Evolutionary conservation across 1,140 invertebrate species (phyloP).

Genomic region (Pogonognathellus flavescens): DNA sequence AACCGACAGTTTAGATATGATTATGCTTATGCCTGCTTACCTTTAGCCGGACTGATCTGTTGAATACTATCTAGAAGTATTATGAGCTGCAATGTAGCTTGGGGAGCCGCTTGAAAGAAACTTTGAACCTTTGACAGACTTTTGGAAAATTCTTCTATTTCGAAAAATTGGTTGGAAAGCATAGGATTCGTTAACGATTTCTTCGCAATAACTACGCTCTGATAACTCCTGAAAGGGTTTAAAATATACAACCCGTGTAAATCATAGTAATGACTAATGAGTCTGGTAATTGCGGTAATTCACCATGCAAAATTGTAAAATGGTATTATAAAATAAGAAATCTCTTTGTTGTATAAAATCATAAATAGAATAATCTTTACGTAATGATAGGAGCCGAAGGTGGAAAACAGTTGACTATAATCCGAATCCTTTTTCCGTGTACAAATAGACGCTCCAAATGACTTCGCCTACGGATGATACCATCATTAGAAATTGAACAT

Average conservation of each 20-base stretch:
- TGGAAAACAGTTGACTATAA: constrained; percentile 60
- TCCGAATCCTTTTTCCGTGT: constrained; percentile 54
- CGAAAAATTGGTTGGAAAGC: constrained; percentile 54
- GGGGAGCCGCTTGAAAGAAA: constrained; percentile 62
- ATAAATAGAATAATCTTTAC: constrained; percentile 50
- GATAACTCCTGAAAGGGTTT: constrained; percentile 26
- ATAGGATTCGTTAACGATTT: constrained; percentile 48
- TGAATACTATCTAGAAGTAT: constrained; percentile 53
- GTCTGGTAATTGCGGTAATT: too few species aligned
- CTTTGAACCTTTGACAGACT: constrained; percentile 61
- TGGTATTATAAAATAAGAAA: too few species aligned
- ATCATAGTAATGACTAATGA: too few species aligned
- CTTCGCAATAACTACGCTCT: not conserved
- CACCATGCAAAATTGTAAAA: too few species aligned
- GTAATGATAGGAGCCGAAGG: constrained; percentile 54
- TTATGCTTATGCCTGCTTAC: not conserved
- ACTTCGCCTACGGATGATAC: constrained; percentile 49
- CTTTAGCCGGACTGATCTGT: not conserved
- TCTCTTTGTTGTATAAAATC: too few species aligned
- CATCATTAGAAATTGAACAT: too few species aligned
- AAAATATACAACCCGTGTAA: not conserved
- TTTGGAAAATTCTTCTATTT: constrained; percentile 60
- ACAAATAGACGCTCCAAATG: constrained; percentile 56
- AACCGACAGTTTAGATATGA: not conserved
- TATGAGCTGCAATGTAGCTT: constrained; percentile 61